Conservation (phyloP, 2,113 vertebrate genomes). For the Lates calcarifer region DNA sequence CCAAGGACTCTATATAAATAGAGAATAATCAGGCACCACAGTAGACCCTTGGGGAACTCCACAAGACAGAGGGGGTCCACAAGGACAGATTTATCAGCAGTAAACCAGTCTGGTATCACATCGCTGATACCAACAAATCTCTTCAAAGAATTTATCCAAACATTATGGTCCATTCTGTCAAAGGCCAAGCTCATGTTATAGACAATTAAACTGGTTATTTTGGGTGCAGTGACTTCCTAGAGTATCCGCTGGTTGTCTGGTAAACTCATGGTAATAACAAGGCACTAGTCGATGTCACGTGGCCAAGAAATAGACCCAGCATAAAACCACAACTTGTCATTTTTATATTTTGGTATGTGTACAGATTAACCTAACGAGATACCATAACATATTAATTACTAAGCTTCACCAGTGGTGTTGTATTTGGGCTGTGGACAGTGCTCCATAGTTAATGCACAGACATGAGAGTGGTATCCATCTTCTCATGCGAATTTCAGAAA, state of each 20-base stretch:
- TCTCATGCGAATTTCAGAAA: background rate
- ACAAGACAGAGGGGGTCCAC: background rate
- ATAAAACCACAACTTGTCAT: background rate
- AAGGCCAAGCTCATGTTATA: background rate
- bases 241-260: background rate
- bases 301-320: background rate
- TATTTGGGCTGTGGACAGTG: too few species aligned
- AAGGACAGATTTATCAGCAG: background rate
- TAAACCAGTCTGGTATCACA: background rate
- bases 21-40: slow-evolving; percentile 9
- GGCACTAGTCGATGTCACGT: background rate
- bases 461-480: background rate
- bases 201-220: background rate
- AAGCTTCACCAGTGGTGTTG: too few species aligned
- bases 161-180: background rate
- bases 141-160: background rate
- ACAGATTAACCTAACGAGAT: background rate
- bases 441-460: background rate
- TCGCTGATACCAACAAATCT: background rate
- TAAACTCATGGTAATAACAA: background rate
- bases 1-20: background rate
- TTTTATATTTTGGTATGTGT: background rate
- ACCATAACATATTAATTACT: background rate
- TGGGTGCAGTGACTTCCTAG: too few species aligned
- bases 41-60: background rate